A percentile compares a stretch with the other conserved stretches of the same genome.
These are phyloP conservation scores for Nemotelus nigrinus DNA, from an alignment of 2,888 invertebrate species.

Conservation along the genomic window DNA sequence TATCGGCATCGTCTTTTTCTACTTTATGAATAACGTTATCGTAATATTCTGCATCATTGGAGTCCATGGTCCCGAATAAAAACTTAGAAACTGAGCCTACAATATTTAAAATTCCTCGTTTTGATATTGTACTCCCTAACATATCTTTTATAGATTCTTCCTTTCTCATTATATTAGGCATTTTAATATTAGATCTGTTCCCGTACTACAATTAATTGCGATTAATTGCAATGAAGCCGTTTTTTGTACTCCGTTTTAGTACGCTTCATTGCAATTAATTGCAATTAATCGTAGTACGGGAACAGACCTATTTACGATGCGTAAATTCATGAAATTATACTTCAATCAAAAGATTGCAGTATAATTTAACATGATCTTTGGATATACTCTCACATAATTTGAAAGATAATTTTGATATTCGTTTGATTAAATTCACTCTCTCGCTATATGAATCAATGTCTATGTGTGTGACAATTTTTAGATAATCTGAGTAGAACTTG, in stretches of 20 bases:
- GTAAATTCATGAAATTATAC: conserved; percentile 4
- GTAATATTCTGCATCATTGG: conserved; percentile 48
- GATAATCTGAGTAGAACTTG: not conserved
- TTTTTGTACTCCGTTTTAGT: no score
- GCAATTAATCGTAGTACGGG: no score
- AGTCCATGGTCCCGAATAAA: conserved; percentile 36
- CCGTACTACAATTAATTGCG: no score
- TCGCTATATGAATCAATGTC: no score
- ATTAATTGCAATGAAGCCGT: no score
- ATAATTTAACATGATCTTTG: conserved; percentile 2
- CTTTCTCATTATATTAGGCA: conserved; percentile 17
- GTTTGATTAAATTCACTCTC: no score
- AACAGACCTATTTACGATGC: no score
- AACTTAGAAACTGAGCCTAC: conserved; percentile 39
- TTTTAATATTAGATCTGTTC: no score
- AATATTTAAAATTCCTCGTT: conserved; percentile 34
- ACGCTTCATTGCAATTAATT: no score
- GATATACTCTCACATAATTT: conserved; percentile 25
- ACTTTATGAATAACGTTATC: conserved; percentile 50
- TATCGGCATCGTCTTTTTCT: not conserved
- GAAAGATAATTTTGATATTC: not conserved
- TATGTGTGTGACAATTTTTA: not conserved
- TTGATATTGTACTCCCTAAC: conserved; percentile 7
- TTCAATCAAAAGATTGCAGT: conserved; percentile 1
- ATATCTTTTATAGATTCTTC: conserved; percentile 15